These are phyloP conservation scores for Trachops cirrhosus DNA, from an alignment of 2,797 vertebrate species.

Conservation along the genomic window DNA sequence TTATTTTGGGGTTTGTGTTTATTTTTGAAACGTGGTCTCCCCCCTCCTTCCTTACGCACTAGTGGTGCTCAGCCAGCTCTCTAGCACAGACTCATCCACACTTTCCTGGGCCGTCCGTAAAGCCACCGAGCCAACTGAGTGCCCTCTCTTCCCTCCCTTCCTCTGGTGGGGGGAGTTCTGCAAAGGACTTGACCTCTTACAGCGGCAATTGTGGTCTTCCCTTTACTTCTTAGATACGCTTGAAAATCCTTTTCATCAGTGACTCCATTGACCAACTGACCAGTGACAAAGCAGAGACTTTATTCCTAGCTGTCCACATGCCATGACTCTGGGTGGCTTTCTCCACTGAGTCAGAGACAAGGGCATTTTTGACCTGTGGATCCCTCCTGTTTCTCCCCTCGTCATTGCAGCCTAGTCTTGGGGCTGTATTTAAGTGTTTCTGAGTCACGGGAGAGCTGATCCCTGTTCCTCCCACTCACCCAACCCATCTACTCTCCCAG, in stretches of 20 bases:
- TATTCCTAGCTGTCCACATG: not conserved
- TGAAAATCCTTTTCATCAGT: not conserved
- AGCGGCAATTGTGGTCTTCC: fast-evolving
- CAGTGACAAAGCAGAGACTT: not conserved
- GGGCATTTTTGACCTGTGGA: not conserved
- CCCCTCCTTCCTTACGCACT: not conserved
- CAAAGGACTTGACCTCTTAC: not conserved
- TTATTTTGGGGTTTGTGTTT: constrained; percentile 76
- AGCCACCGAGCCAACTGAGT: not conserved
- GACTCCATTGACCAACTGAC: fast-evolving
- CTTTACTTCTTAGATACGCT: not conserved
- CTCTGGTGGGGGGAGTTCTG: not conserved
- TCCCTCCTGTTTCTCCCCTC: not conserved
- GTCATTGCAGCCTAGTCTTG: not conserved
- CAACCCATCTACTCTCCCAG: not conserved
- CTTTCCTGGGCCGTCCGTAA: not conserved
- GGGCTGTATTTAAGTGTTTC: not conserved
- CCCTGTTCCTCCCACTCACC: not conserved
- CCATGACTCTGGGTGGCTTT: not conserved
- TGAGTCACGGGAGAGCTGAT: not conserved
- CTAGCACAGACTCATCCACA: not conserved
- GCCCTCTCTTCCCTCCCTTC: too few species aligned
- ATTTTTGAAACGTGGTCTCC: constrained; percentile 66
- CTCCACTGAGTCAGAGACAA: not conserved
- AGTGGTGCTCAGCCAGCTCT: not conserved